phyloP scores from a whole-genome alignment of 2,797 vertebrate species.

The Dipus sagitta region DNA sequence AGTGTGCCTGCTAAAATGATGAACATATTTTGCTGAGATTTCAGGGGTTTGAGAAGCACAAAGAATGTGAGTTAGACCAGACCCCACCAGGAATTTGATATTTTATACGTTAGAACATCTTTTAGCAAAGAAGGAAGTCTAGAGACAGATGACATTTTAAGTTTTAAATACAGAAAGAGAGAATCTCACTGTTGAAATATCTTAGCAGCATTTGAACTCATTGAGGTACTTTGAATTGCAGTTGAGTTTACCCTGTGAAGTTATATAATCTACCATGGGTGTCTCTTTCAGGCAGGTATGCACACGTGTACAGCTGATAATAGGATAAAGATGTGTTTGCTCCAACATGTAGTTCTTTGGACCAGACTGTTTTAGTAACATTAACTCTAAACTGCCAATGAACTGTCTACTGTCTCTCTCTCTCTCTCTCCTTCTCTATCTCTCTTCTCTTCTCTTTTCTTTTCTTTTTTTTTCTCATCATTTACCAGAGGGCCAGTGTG shows the following conservation, averaged over 20 bases:
- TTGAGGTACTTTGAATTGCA: neutral
- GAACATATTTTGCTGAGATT: neutral
- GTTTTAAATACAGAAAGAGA: conserved; percentile 21
- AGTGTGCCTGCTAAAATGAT: neutral
- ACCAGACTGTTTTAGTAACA: neutral
- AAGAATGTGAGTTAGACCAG: neutral
- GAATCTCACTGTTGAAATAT: neutral
- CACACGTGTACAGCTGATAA: neutral
- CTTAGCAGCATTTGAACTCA: neutral
- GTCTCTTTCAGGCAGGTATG: neutral
- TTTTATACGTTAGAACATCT: conserved; percentile 28
- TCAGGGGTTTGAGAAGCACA: neutral
- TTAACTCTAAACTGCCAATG: neutral
- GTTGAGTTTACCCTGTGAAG: neutral
- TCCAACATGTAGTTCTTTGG: neutral
- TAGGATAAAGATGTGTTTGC: neutral
- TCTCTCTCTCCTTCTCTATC: too few relatives aligned
- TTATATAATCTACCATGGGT: neutral
- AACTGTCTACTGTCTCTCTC: too few relatives aligned
- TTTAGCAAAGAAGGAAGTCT: conserved; percentile 32
- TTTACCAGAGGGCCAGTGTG: too few relatives aligned
- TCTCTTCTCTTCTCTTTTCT: too few relatives aligned
- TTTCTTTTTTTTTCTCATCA: too few relatives aligned
- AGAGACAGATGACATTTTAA: conserved; percentile 22
- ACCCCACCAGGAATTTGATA: neutral